Percentiles rank a stretch among this genome's conserved stretches.
Evolutionary conservation across 1,140 invertebrate genomes (phyloP).

Genomic region (Ganaspis sp.): DNA sequence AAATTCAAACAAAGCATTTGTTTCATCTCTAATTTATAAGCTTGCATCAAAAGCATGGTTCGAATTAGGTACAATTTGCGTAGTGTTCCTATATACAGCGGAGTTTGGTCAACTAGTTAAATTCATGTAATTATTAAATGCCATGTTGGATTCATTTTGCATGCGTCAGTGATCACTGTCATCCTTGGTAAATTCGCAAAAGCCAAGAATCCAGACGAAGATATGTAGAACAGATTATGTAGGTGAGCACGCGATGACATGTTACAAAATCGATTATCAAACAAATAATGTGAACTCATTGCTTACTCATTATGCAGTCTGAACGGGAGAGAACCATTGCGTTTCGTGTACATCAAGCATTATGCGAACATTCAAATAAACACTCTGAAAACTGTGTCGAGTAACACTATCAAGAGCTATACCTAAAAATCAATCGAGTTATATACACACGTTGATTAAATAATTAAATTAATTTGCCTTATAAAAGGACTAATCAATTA

Average conservation of each 20-base stretch:
- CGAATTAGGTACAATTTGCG: slow-evolving; percentile 1
- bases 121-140: slow-evolving; percentile 14
- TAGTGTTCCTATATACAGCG: neutral
- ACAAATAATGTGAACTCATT: slow-evolving; percentile 67
- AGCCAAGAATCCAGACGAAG: slow-evolving; percentile 14
- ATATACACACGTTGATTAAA: neutral
- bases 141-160: slow-evolving; percentile 11
- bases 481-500: neutral
- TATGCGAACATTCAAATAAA: slow-evolving; percentile 8
- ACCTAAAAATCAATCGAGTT: neutral
- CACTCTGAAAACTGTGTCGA: neutral
- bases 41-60: neutral
- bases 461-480: neutral
- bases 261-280: slow-evolving; percentile 69
- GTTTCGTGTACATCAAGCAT: neutral
- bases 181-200: slow-evolving; percentile 26
- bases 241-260: slow-evolving; percentile 66
- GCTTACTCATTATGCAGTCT: slow-evolving; percentile 33
- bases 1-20: slow-evolving; percentile 1
- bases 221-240: neutral
- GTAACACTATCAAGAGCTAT: neutral
- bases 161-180: slow-evolving; percentile 17
- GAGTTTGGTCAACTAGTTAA: slow-evolving; percentile 17
- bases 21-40: slow-evolving; percentile 5
- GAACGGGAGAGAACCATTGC: neutral